These are phyloP conservation scores for Rissa tridactyla DNA, from an alignment of 2,113 vertebrate species.

Conservation along the genomic window DNA sequence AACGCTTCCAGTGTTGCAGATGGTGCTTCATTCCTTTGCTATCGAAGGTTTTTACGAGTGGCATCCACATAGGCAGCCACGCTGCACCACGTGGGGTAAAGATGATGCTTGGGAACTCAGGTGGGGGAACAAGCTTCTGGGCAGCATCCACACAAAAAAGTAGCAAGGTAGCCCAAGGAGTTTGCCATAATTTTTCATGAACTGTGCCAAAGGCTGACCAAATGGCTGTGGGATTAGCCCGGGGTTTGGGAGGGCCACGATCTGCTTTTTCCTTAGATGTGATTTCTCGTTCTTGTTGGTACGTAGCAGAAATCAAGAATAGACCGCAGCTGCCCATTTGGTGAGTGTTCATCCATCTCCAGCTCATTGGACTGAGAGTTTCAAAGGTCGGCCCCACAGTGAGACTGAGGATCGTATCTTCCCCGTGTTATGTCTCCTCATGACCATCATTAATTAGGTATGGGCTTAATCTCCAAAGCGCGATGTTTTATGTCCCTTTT, in stretches of 20 bases:
- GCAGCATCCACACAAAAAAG: not conserved
- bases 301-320: not conserved
- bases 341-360: not conserved
- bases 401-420: not conserved
- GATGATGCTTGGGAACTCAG: not conserved
- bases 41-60: not conserved
- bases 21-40: not conserved
- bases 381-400: not conserved
- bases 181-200: not conserved
- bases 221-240: not conserved
- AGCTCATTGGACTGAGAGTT: not conserved
- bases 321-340: not conserved
- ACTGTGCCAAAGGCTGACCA: not conserved
- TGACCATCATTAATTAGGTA: not conserved
- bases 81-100: not conserved
- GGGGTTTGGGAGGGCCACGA: not conserved
- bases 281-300: not conserved
- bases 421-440: not conserved
- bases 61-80: not conserved
- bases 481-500: not conserved
- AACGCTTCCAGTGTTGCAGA: not conserved
- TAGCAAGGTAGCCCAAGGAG: not conserved
- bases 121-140: not conserved
- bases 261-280: not conserved
- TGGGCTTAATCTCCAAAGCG: not conserved